These are phyloP conservation scores for Casuarius casuarius DNA, from an alignment of 2,113 vertebrate genomes.

Conservation along the genomic window DNA sequence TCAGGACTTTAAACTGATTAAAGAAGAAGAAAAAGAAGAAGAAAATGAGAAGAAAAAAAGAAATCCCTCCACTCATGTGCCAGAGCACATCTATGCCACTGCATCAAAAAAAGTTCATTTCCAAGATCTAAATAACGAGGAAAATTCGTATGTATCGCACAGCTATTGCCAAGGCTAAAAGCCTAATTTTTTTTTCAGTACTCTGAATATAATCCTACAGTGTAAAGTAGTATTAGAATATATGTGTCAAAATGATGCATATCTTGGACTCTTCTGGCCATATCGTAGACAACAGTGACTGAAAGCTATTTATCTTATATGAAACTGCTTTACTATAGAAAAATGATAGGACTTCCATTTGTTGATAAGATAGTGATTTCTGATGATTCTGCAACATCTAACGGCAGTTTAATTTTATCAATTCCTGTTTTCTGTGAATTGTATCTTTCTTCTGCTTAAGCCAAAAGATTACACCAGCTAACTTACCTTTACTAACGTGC, in stretches of 20 bases:
- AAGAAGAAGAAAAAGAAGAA: background rate
- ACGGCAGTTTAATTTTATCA: slow-evolving; percentile 69
- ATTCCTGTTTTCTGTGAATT: slow-evolving; percentile 20
- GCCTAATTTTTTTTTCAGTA: slow-evolving; percentile 42
- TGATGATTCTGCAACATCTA: slow-evolving; percentile 67
- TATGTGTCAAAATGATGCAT: slow-evolving; percentile 76
- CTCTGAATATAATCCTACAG: slow-evolving; percentile 53
- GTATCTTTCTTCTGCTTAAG: slow-evolving; percentile 50
- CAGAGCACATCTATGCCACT: background rate
- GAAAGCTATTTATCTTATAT: slow-evolving; percentile 76
- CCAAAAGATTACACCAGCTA: slow-evolving; percentile 64
- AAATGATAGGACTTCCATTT: slow-evolving; percentile 74
- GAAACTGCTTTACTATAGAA: slow-evolving; percentile 73
- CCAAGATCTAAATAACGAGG: background rate
- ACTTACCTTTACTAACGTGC: slow-evolving; percentile 46
- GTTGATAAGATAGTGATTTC: slow-evolving; percentile 73
- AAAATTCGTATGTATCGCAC: slow-evolving; percentile 26
- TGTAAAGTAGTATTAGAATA: slow-evolving; percentile 71
- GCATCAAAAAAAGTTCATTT: background rate
- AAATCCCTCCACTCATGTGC: background rate
- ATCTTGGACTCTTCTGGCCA: slow-evolving; percentile 43
- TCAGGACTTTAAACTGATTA: slow-evolving; percentile 19
- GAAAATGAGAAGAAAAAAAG: background rate
- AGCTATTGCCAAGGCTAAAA: slow-evolving; percentile 28
- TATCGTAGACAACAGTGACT: slow-evolving; percentile 70